Conservation (phyloP, 1,140 invertebrate species). For the Drosophila oshimai region DNA sequence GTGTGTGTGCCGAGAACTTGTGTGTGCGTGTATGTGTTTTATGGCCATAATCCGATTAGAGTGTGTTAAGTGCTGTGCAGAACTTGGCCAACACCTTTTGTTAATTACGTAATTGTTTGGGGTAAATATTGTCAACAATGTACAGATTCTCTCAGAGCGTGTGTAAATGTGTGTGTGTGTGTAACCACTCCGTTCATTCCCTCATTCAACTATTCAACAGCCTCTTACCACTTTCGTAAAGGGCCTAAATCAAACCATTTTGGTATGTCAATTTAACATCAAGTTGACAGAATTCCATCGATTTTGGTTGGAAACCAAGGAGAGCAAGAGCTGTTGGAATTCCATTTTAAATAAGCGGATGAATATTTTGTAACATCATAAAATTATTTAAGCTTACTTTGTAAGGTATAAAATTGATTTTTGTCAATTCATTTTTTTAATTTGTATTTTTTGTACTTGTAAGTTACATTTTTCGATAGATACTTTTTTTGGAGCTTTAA, state of each 20-base stretch:
- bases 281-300: not conserved
- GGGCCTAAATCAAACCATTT: constrained; percentile 7
- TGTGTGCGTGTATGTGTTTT: constrained; percentile 36
- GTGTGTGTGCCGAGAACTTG: constrained; percentile 31
- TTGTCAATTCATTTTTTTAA: too few relatives aligned
- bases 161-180: constrained; percentile 8
- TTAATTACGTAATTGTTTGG: constrained; percentile 72
- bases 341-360: too few relatives aligned
- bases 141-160: constrained; percentile 7
- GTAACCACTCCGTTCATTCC: constrained; percentile 1
- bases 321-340: not conserved
- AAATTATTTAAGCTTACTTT: too few relatives aligned
- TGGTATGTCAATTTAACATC: not conserved
- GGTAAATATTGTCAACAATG: constrained; percentile 50
- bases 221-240: not conserved
- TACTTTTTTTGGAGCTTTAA: too few relatives aligned
- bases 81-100: constrained; percentile 63
- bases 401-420: too few relatives aligned
- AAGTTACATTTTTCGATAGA: too few relatives aligned
- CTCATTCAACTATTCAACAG: constrained; percentile 19
- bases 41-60: constrained; percentile 53
- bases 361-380: too few relatives aligned
- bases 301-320: not conserved
- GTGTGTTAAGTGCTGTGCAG: constrained; percentile 66
- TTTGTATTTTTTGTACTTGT: too few relatives aligned